A percentile compares a stretch with the other conserved stretches of the same genome.
These are phyloP conservation scores for Coenonympha glycerion DNA, from an alignment of 2,888 invertebrate genomes.

Conservation along the genomic window DNA sequence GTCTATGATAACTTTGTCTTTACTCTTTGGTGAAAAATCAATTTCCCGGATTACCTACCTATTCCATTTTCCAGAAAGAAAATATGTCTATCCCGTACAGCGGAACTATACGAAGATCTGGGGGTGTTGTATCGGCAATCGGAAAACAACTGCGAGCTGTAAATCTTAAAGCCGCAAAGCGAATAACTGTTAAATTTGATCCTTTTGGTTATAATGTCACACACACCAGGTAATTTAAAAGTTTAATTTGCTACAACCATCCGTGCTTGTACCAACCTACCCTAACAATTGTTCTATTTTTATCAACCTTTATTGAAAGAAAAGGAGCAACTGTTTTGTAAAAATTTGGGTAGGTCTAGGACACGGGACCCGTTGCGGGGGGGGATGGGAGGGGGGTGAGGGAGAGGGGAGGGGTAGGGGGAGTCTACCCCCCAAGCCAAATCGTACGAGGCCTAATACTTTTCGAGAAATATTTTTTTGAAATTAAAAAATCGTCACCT, in stretches of 20 bases:
- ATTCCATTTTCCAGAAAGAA: slow-evolving; percentile 25
- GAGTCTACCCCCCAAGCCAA: too few relatives aligned
- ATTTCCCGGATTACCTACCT: slow-evolving; percentile 13
- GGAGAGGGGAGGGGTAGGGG: too few relatives aligned
- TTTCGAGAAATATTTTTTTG: too few relatives aligned
- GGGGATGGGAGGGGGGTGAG: too few relatives aligned
- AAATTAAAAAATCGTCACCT: too few relatives aligned
- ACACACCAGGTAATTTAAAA: slow-evolving; percentile 73
- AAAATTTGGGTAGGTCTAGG: too few relatives aligned
- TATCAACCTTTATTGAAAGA: neutral
- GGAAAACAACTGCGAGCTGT: slow-evolving; percentile 81
- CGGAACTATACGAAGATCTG: slow-evolving; percentile 80
- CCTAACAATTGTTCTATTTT: neutral
- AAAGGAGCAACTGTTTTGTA: too few relatives aligned
- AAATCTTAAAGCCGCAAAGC: slow-evolving; percentile 86
- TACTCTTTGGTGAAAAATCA: slow-evolving; percentile 3
- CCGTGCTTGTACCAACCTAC: neutral
- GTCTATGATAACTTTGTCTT: too few relatives aligned
- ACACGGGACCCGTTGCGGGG: too few relatives aligned
- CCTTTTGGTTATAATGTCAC: slow-evolving; percentile 85
- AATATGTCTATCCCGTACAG: slow-evolving; percentile 84
- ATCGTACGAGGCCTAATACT: too few relatives aligned
- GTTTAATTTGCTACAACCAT: neutral
- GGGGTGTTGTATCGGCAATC: slow-evolving; percentile 83
- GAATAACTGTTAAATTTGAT: slow-evolving; percentile 87